Evolutionary conservation across 1,140 invertebrate species (phyloP).

Genomic region (Listronotus oregonensis): DNA sequence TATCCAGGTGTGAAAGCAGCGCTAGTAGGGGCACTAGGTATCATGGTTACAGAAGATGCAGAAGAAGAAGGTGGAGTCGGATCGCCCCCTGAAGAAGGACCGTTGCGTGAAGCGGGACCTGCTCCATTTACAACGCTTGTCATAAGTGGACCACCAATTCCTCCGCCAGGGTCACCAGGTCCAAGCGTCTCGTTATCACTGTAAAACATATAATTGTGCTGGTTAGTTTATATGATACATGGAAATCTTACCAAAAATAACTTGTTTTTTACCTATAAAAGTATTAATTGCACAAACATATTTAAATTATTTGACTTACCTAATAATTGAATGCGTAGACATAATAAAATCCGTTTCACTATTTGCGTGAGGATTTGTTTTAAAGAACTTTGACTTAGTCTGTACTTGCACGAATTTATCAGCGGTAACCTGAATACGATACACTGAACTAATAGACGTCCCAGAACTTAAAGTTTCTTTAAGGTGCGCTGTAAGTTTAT

Average conservation of each 20-base stretch:
- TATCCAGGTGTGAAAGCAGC: conserved; percentile 53
- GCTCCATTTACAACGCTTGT: conserved; percentile 68
- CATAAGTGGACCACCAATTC: conserved; percentile 68
- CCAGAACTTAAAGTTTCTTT: conserved; percentile 73
- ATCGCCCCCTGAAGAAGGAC: conserved; percentile 26
- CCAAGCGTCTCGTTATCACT: conserved; percentile 60
- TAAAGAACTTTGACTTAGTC: conserved; percentile 86
- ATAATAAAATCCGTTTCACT: conserved; percentile 86
- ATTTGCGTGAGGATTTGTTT: conserved; percentile 67
- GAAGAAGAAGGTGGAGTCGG: conserved; percentile 46
- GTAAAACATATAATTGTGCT: not conserved
- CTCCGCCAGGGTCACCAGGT: conserved; percentile 53
- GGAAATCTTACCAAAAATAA: too few relatives aligned
- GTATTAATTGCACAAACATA: not conserved
- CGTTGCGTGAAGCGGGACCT: conserved; percentile 48
- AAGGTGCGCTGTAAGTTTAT: conserved; percentile 73
- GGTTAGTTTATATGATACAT: too few relatives aligned
- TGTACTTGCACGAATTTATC: conserved; percentile 81
- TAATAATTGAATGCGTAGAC: conserved; percentile 85
- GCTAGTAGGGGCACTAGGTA: conserved; percentile 40
- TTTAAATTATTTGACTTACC: conserved; percentile 58
- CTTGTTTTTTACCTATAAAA: not conserved
- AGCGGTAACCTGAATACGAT: conserved; percentile 73
- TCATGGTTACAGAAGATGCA: conserved; percentile 41
- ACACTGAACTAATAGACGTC: conserved; percentile 73